phyloP scores from a whole-genome alignment of 2,888 invertebrate genomes.

The Trypoxylon attenuatum region DNA sequence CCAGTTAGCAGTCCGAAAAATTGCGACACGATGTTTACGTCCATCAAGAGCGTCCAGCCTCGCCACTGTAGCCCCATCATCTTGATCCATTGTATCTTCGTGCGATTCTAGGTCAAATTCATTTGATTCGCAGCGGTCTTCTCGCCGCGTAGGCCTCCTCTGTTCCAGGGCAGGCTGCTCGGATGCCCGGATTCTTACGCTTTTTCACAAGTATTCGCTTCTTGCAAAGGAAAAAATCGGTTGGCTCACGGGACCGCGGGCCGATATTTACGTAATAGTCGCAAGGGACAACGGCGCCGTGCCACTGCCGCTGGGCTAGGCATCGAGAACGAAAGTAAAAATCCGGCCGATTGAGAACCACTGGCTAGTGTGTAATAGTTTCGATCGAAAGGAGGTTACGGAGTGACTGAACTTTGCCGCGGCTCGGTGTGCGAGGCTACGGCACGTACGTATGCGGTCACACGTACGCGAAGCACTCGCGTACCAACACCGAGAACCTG shows the following conservation, averaged over 20 bases:
- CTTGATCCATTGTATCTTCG: not conserved
- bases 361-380: constrained; percentile 74
- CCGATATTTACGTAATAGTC: not conserved
- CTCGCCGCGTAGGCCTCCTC: not conserved
- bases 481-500: too few species aligned
- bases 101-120: not conserved
- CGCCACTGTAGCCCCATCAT: not conserved
- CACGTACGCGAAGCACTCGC: not conserved
- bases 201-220: not conserved
- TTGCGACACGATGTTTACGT: not conserved
- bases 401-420: constrained; percentile 73
- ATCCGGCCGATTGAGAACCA: constrained; percentile 63
- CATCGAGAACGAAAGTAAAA: constrained; percentile 66
- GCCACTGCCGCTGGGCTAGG: constrained; percentile 5
- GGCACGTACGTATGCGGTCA: constrained; percentile 39
- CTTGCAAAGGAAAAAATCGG: not conserved
- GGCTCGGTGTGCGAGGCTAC: constrained; percentile 58
- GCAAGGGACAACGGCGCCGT: not conserved
- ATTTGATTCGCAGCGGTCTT: not conserved
- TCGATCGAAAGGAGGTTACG: constrained; percentile 75
- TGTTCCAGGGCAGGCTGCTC: not conserved
- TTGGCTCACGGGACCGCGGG: not conserved
- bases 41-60: too few species aligned
- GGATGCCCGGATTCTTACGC: not conserved
- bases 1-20: too few species aligned